Evolutionary conservation across 2,888 invertebrate genomes (phyloP).

Genomic region (Lasioglossum villosulum): DNA sequence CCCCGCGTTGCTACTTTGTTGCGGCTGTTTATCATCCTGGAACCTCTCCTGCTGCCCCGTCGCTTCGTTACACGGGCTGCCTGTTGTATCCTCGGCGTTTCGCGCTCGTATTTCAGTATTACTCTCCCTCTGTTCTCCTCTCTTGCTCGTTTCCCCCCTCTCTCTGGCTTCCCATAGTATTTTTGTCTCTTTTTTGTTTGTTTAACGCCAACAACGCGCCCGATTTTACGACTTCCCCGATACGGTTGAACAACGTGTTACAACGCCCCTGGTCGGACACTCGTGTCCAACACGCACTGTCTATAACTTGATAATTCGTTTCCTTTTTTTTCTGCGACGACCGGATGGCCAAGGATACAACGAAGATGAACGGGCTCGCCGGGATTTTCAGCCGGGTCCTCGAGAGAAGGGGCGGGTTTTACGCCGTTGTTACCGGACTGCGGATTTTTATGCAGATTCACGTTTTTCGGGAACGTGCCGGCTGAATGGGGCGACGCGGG

Average conservation of each 20-base stretch:
- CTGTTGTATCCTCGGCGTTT: slow-evolving; percentile 21
- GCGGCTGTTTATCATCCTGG: slow-evolving; percentile 35
- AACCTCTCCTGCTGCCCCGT: slow-evolving; percentile 24
- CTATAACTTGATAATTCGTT: slow-evolving; percentile 14
- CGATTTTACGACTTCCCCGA: slow-evolving; percentile 39
- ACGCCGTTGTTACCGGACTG: neutral
- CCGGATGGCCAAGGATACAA: neutral
- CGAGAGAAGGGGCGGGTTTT: neutral
- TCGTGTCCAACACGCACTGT: neutral
- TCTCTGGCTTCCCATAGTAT: neutral
- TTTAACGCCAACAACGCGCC: slow-evolving; percentile 17
- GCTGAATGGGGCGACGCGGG: neutral
- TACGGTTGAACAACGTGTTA: slow-evolving; percentile 6
- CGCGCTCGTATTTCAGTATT: slow-evolving; percentile 29
- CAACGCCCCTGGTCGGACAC: neutral
- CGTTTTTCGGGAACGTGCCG: neutral
- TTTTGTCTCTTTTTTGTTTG: neutral
- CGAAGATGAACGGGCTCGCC: neutral
- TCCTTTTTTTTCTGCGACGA: neutral
- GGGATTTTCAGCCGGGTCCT: neutral
- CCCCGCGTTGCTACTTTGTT: slow-evolving; percentile 32
- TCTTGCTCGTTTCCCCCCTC: neutral
- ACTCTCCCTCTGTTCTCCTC: neutral
- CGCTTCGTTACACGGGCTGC: slow-evolving; percentile 15
- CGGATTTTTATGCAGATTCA: slow-evolving; percentile 8